These are phyloP conservation scores for Hypomecis atomaria DNA, from an alignment of 2,888 invertebrate species.

Conservation along the genomic window DNA sequence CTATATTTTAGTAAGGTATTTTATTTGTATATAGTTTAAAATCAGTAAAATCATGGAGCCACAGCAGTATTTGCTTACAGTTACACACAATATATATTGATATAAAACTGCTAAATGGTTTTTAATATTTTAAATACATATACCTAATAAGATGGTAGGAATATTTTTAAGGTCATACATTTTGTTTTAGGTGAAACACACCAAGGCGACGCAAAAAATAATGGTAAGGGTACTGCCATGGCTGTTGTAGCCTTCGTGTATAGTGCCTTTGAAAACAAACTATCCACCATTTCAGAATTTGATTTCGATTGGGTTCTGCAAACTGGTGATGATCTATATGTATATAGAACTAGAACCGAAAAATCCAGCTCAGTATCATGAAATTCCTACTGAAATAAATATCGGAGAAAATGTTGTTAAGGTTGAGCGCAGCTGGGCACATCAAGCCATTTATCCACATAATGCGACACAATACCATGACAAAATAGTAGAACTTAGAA, in stretches of 20 bases:
- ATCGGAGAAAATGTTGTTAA: neutral
- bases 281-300: neutral
- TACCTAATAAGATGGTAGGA: too few relatives aligned
- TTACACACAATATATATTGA: too few relatives aligned
- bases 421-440: neutral
- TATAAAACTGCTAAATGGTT: too few relatives aligned
- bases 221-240: neutral
- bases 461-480: neutral
- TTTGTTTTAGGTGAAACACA: neutral
- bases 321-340: neutral
- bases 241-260: neutral
- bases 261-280: neutral
- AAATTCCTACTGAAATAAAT: neutral
- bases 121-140: too few relatives aligned
- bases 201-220: neutral
- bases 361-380: neutral
- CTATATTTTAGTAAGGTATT: too few relatives aligned
- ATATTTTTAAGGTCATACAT: too few relatives aligned
- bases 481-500: neutral
- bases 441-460: neutral
- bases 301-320: neutral
- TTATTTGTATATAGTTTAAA: too few relatives aligned
- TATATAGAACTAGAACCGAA: neutral
- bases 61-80: too few relatives aligned
- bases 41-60: too few relatives aligned